These are phyloP conservation scores for Melanostigma gelatinosum DNA, from an alignment of 2,113 vertebrate species.

Conservation along the genomic window DNA sequence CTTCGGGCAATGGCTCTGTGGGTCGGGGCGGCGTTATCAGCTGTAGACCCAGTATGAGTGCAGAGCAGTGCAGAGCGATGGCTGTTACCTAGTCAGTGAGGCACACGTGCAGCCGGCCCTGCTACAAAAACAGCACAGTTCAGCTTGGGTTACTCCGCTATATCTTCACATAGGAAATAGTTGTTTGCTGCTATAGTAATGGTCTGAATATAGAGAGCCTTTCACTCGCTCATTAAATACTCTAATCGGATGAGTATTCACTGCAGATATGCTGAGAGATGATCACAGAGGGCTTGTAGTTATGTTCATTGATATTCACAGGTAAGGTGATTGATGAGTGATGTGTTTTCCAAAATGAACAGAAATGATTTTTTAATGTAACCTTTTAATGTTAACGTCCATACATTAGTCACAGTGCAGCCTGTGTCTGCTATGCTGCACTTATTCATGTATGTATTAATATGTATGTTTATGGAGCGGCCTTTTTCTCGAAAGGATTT, in stretches of 20 bases:
- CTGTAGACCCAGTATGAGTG: background rate
- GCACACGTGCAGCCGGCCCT: too few species aligned
- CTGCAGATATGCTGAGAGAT: conserved; percentile 8
- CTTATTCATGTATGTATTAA: background rate
- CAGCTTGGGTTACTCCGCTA: background rate
- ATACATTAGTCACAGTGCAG: background rate
- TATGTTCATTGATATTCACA: background rate
- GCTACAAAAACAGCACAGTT: background rate
- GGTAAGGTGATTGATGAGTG: too few species aligned
- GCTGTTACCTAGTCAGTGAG: background rate
- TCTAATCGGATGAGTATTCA: conserved; percentile 14
- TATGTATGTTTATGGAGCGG: conserved; percentile 13
- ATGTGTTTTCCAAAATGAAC: conserved; percentile 17
- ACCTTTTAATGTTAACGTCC: conserved; percentile 32
- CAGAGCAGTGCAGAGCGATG: background rate
- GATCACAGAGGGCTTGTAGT: background rate
- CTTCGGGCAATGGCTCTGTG: background rate
- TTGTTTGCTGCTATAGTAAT: background rate
- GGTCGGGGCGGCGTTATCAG: background rate
- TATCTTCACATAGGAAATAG: background rate
- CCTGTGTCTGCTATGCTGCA: conserved; percentile 1
- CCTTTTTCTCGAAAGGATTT: conserved; percentile 30
- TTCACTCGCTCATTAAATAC: conserved; percentile 5
- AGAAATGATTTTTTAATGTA: background rate
- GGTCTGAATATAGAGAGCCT: background rate